Conservation (phyloP, 37 sponge, comb jelly and placozoan species). For the Cliona cf. orientalis region DNA sequence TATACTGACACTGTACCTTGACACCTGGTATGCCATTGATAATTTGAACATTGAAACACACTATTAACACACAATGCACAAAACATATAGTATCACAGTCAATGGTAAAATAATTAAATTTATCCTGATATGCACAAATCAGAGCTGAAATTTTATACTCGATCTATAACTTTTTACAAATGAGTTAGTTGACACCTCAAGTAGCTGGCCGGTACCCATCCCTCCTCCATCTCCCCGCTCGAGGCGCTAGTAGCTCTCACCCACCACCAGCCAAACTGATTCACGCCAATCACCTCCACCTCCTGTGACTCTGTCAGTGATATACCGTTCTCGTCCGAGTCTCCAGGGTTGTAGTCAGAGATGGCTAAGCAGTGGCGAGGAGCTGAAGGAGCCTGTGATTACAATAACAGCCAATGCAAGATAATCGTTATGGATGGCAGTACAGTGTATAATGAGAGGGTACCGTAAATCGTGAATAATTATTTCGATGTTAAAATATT, state of each 20-base stretch:
- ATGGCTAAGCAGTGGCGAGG: constrained; percentile 67
- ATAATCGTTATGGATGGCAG: not conserved
- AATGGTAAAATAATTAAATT: not conserved
- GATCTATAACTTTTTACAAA: not conserved
- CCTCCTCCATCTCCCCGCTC: constrained; percentile 44
- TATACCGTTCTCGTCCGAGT: constrained; percentile 59
- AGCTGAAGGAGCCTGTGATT: constrained; percentile 72
- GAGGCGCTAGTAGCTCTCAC: constrained; percentile 57
- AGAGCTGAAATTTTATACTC: not conserved
- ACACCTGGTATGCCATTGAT: too few species aligned
- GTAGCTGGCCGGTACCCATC: constrained; percentile 89
- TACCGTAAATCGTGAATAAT: not conserved
- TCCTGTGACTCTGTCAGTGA: constrained; percentile 51
- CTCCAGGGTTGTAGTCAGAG: constrained; percentile 59
- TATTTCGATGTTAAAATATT: not conserved
- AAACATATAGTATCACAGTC: not conserved
- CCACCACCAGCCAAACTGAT: constrained; percentile 86
- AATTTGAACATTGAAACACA: too few species aligned
- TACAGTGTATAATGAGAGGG: not conserved
- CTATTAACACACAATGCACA: too few species aligned
- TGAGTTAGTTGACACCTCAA: constrained; percentile 18
- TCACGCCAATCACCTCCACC: constrained; percentile 81
- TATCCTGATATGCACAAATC: not conserved
- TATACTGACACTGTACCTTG: too few species aligned
- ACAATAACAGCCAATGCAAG: not conserved